Evolutionary conservation across 2,797 vertebrate genomes (phyloP).

Genomic region (Neostethus bicornis): DNA sequence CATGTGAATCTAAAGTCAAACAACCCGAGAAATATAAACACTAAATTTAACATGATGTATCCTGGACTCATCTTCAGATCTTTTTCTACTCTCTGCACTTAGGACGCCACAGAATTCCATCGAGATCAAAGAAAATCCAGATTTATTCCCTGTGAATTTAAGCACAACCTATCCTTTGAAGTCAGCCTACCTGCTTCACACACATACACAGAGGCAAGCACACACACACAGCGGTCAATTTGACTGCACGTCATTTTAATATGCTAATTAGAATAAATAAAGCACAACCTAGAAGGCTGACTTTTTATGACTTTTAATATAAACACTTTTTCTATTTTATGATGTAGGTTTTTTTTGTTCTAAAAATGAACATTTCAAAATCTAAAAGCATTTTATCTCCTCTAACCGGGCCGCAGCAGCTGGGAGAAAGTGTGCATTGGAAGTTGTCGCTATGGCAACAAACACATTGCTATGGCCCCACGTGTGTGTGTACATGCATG

Average conservation of each 20-base stretch:
- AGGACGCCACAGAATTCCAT: conserved; percentile 21
- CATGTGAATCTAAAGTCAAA: conserved; percentile 4
- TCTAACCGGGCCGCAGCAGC: too few species aligned
- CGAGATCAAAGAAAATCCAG: conserved; percentile 6
- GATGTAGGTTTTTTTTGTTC: too few species aligned
- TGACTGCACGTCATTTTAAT: conserved; percentile 52
- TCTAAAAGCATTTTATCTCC: too few species aligned
- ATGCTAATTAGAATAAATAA: too few species aligned
- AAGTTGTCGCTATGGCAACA: too few species aligned
- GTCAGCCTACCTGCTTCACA: conserved; percentile 41
- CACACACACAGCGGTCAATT: conserved; percentile 52
- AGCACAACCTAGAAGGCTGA: too few species aligned
- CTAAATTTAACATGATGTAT: conserved; percentile 15
- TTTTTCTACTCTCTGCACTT: conserved; percentile 7
- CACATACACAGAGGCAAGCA: conserved; percentile 5
- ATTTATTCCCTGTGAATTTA: conserved; percentile 35
- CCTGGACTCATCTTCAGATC: conserved; percentile 19
- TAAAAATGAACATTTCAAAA: too few species aligned
- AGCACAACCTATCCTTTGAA: conserved; percentile 55
- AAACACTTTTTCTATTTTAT: too few species aligned
- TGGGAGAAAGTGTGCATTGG: too few species aligned
- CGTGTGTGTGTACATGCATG: too few species aligned
- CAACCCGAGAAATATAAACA: conserved; percentile 23
- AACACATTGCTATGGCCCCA: too few species aligned
- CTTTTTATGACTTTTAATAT: too few species aligned